Base-by-base conservation (phyloP, 2,797 vertebrate species). In the Anniella stebbinsi region DNA sequence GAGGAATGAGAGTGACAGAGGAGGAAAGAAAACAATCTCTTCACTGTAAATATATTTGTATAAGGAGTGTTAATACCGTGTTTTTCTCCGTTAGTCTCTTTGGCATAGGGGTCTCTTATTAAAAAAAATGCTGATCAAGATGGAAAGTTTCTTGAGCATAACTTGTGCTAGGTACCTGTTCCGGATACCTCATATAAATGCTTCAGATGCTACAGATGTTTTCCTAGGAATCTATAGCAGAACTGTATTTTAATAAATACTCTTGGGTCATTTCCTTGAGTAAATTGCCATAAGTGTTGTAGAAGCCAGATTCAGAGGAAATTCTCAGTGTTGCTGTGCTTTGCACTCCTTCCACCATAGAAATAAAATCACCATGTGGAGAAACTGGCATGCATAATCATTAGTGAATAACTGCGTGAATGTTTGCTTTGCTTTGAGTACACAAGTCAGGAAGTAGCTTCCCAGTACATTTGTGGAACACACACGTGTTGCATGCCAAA, bases 211-310 rank as follows among this genome's bases (percentile, higher is more conserved):
- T 83, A 21, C 63, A 45, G 82, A 12, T 72, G 86, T 36, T 89
- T 86, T 12, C 4, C 6, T 93, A 25, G n/a, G 45, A 88, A 11
- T 5, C 67, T 30, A 3, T 72, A 17, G 23, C 23, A 45, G 77
- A 33, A 78, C 28, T 33, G 11, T 4, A 78, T 51, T 78, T 36
- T 10, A 76, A 75, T 18, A 5, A 75, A 30, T 12, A 3, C 73
- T 33, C 45, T 28, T 0, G 91, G 89, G 0, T n/a, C 72, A 41
- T 80, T 0, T 80, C 9, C 60, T 0, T 0, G 28, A 41, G 23
- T 86, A 70, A 60, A 91, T 66, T 91, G 28, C 72, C 1, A 1
- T 48, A 80, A 28, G 57, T 36, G 33, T 67, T 89, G 9, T 48
- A 78, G 1, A 2, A 76, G n/a, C 73, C 73, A 36, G 72, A 73